These are phyloP conservation scores for Danio jaintianensis DNA, from an alignment of 2,797 vertebrate genomes.

Conservation along the genomic window DNA sequence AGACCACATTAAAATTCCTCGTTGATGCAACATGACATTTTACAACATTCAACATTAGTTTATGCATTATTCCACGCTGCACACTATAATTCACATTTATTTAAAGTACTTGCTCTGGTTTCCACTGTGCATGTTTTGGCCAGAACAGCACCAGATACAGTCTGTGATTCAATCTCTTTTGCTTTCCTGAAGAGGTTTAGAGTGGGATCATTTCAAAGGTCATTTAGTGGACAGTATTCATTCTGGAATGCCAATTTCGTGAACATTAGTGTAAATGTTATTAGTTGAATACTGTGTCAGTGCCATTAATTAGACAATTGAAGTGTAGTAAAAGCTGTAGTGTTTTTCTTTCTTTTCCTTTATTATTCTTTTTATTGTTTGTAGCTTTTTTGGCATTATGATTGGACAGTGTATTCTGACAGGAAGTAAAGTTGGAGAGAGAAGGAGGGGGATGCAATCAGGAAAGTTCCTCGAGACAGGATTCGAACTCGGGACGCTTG, in stretches of 20 bases:
- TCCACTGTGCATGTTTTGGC: not conserved
- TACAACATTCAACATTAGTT: conserved; percentile 27
- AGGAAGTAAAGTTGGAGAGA: no score
- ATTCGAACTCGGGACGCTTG: no score
- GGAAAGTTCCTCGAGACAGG: no score
- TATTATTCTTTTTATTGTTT: no score
- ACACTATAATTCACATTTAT: conserved; percentile 53
- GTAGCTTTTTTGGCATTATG: no score
- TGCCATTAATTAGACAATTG: no score
- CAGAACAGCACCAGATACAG: conserved; percentile 10
- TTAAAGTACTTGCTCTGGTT: conserved; percentile 40
- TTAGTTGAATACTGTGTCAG: no score
- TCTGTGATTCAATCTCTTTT: not conserved
- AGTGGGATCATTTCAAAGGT: conserved; percentile 3
- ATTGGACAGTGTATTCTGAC: no score
- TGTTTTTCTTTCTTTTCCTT: no score
- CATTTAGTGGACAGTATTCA: not conserved
- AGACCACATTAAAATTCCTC: conserved; percentile 32
- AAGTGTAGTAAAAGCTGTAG: no score
- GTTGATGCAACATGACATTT: conserved; percentile 38
- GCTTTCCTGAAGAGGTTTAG: not conserved
- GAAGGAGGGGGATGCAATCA: no score
- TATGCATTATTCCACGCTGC: conserved; percentile 6
- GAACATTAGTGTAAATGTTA: not conserved
- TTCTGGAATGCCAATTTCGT: not conserved